Evolutionary conservation across 23 tunicate species (phyloP).

Genomic region (Diplosoma virens): DNA sequence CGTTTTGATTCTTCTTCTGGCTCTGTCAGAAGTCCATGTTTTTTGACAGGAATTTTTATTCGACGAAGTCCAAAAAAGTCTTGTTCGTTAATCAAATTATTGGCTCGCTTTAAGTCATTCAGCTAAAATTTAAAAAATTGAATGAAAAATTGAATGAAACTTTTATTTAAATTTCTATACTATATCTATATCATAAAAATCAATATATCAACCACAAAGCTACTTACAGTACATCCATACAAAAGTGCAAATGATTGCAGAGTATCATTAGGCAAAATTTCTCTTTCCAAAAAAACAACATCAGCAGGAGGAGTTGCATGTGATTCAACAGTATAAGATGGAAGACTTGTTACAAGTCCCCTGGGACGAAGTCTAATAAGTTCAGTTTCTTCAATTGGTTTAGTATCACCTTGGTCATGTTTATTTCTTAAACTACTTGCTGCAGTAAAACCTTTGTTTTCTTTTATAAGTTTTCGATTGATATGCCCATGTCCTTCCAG

Average conservation of each 20-base stretch:
- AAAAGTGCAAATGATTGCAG: constrained; percentile 77
- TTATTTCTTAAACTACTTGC: not conserved
- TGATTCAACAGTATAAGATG: constrained; percentile 23
- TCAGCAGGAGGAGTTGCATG: constrained; percentile 16
- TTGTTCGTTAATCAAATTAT: constrained; percentile 74
- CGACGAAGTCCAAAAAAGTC: constrained; percentile 65
- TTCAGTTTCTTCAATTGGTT: constrained; percentile 27
- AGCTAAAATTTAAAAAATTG: too few species aligned
- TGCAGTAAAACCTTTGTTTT: not conserved
- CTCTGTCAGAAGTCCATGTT: constrained; percentile 67
- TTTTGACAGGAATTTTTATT: constrained; percentile 82
- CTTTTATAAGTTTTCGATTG: not conserved
- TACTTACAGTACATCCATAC: constrained; percentile 86
- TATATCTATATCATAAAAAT: too few species aligned
- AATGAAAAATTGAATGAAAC: too few species aligned
- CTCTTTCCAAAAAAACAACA: constrained; percentile 64
- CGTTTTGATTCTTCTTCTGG: constrained; percentile 63
- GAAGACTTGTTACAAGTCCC: constrained; percentile 11
- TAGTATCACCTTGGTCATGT: not conserved
- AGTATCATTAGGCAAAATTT: constrained; percentile 73
- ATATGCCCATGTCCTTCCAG: constrained; percentile 4
- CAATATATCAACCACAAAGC: not conserved
- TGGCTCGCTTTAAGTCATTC: constrained; percentile 82
- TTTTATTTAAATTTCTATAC: too few species aligned
- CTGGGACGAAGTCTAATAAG: constrained; percentile 54